These are phyloP conservation scores for Cephalotes varians DNA, from an alignment of 2,888 invertebrate genomes.

Conservation along the genomic window DNA sequence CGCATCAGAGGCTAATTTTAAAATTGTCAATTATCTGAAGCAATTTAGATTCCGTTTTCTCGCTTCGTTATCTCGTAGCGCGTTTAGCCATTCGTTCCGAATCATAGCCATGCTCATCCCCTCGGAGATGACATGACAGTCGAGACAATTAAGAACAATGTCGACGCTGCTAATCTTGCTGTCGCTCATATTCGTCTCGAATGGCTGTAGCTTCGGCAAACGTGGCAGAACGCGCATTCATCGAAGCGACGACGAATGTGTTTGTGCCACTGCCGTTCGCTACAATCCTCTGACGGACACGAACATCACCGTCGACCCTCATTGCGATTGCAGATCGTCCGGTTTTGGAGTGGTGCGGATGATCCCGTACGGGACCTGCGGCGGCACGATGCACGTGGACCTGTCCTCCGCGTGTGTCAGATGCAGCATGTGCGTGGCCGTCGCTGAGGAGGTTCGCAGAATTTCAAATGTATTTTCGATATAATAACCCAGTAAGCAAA, in stretches of 20 bases:
- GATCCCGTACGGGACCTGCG: constrained; percentile 71
- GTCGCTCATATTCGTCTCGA: not conserved
- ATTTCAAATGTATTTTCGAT: not conserved
- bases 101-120: not conserved
- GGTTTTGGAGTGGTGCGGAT: constrained; percentile 77
- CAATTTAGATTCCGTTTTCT: not conserved
- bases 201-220: constrained; percentile 46
- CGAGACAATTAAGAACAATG: not conserved
- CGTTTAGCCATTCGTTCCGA: not conserved
- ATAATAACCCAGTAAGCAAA: no score
- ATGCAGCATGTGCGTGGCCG: constrained; percentile 81
- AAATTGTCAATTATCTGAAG: not conserved
- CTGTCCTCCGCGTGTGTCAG: constrained; percentile 81
- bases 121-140: not conserved
- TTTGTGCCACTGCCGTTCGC: not conserved
- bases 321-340: constrained; percentile 69
- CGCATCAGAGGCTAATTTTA: not conserved
- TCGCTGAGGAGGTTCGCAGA: constrained; percentile 78
- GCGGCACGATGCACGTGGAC: constrained; percentile 68
- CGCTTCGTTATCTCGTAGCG: not conserved
- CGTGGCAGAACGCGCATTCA: constrained; percentile 22
- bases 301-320: constrained; percentile 58
- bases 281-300: constrained; percentile 25
- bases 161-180: not conserved
- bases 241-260: constrained; percentile 15